phyloP scores from a whole-genome alignment of 2,888 invertebrate genomes.

The Leucoma salicis region DNA sequence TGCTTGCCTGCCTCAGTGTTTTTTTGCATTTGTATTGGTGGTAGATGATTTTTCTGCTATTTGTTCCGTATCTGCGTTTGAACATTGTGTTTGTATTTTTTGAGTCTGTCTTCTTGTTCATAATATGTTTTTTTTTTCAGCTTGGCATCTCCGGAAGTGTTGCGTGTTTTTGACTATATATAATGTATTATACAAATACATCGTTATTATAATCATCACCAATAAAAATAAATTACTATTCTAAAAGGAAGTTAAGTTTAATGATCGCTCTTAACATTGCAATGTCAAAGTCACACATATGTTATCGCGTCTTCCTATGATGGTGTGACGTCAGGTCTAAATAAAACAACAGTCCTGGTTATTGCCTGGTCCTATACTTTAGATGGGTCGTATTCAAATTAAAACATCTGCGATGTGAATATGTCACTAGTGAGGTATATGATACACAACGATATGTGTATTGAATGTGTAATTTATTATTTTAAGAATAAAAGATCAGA shows the following conservation, averaged over 20 bases:
- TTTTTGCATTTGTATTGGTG: slow-evolving; percentile 45
- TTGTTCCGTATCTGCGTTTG: slow-evolving; percentile 28
- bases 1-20: slow-evolving; percentile 73
- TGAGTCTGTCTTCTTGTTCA: slow-evolving; percentile 20
- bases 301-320: slow-evolving; percentile 29
- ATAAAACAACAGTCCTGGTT: slow-evolving; percentile 38
- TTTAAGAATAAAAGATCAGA: no score
- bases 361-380: slow-evolving; percentile 18
- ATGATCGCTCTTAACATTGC: slow-evolving; percentile 45
- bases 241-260: slow-evolving; percentile 44
- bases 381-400: slow-evolving; percentile 5
- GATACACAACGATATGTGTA: neutral
- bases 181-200: slow-evolving; percentile 31
- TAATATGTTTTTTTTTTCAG: no score
- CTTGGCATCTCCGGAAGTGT: no score
- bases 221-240: slow-evolving; percentile 21
- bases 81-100: slow-evolving; percentile 15
- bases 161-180: slow-evolving; percentile 7
- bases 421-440: neutral
- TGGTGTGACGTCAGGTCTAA: slow-evolving; percentile 37
- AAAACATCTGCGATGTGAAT: neutral
- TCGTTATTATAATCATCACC: no score
- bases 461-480: neutral
- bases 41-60: slow-evolving; percentile 31
- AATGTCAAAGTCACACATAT: slow-evolving; percentile 46